phyloP scores from a whole-genome alignment of 2,888 invertebrate genomes.

The Disparrhopalites patrizii region DNA sequence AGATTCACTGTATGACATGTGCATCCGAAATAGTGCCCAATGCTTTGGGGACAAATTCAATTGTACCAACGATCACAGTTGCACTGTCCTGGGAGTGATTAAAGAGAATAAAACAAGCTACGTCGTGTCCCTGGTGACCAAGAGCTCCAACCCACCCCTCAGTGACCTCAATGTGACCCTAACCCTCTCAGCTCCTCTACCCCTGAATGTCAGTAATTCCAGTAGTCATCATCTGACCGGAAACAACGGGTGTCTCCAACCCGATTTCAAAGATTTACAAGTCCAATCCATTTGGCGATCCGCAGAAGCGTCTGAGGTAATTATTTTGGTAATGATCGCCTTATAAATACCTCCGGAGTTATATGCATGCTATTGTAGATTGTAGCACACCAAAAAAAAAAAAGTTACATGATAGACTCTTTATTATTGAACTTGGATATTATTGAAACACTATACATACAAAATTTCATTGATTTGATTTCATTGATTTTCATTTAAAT shows the following conservation, averaged over 20 bases:
- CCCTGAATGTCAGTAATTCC: background rate
- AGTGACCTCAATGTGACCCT: slow-evolving; percentile 7
- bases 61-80: slow-evolving; percentile 14
- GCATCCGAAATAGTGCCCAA: slow-evolving; percentile 8
- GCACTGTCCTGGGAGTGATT: slow-evolving; percentile 14
- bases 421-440: too few species aligned
- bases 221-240: background rate
- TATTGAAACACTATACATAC: too few species aligned
- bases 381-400: too few species aligned
- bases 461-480: too few species aligned
- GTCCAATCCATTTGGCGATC: slow-evolving; percentile 2
- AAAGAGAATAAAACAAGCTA: slow-evolving; percentile 7
- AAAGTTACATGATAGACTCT: too few species aligned
- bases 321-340: background rate
- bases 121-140: slow-evolving; percentile 12
- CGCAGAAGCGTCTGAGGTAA: background rate
- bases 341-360: too few species aligned
- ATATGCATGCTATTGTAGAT: too few species aligned
- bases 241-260: background rate
- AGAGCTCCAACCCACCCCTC: slow-evolving; percentile 10
- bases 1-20: slow-evolving; percentile 17
- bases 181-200: background rate
- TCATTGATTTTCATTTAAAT: too few species aligned
- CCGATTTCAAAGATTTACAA: slow-evolving; percentile 5
- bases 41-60: slow-evolving; percentile 11